Evolutionary conservation across 2,113 vertebrate species (phyloP).

Genomic region (Saccopteryx bilineata): DNA sequence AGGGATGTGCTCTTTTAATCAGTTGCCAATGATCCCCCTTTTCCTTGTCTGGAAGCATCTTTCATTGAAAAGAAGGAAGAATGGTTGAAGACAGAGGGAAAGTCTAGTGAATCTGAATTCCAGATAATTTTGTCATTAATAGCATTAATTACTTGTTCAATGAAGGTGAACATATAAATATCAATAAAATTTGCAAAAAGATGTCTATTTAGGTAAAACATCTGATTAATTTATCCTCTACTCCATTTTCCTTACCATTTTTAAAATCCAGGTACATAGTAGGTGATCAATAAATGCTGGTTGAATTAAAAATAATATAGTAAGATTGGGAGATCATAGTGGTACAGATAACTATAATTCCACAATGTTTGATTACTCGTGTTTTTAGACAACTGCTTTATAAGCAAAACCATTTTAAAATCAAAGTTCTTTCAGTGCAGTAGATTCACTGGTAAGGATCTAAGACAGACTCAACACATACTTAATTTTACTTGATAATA

Average conservation of each 20-base stretch:
- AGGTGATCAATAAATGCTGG: neutral
- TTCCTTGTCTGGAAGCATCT: neutral
- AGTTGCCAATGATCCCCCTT: neutral
- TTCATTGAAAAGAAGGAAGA: slow-evolving; percentile 3
- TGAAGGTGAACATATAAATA: neutral
- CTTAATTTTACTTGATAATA: neutral
- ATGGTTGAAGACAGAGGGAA: neutral
- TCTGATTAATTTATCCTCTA: neutral
- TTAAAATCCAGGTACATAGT: neutral
- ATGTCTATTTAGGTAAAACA: neutral
- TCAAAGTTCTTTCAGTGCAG: neutral
- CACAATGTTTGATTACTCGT: neutral
- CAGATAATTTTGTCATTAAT: neutral
- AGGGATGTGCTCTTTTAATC: neutral
- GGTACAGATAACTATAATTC: neutral
- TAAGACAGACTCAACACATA: neutral
- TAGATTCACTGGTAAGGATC: neutral
- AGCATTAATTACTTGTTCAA: slow-evolving; percentile 12
- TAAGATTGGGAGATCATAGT: neutral
- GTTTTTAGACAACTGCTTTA: slow-evolving; percentile 10
- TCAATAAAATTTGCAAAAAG: neutral
- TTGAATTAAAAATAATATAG: neutral
- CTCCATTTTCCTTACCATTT: neutral
- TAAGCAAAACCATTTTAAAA: neutral
- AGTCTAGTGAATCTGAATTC: neutral